Evolutionary conservation across 2,113 vertebrate species (phyloP).

Genomic region (Orientallactaga bullata): DNA sequence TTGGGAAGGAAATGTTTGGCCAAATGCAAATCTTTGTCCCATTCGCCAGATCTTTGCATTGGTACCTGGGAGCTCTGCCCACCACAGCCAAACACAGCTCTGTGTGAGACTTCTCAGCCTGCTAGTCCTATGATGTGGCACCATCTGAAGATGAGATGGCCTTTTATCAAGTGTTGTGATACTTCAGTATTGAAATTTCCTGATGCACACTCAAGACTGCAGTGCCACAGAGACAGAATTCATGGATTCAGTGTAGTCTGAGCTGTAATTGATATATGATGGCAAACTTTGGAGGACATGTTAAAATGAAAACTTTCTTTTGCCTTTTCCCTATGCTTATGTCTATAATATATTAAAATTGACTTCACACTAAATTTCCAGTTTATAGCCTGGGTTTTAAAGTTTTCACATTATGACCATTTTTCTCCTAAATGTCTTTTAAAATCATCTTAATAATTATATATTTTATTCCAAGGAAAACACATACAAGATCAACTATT

Average conservation of each 20-base stretch:
- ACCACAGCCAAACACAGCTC: not conserved
- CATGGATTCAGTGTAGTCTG: not conserved
- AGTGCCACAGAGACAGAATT: not conserved
- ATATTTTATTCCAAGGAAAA: not conserved
- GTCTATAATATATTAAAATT: conserved; percentile 19
- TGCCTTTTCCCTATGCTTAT: not conserved
- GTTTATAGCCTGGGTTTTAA: not conserved
- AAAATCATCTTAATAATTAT: conserved; percentile 49
- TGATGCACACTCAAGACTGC: not conserved
- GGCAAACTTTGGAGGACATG: not conserved
- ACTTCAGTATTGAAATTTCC: not conserved
- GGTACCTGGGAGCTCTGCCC: not conserved
- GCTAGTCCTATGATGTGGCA: accelerated
- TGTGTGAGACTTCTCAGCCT: accelerated
- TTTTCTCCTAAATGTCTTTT: conserved; percentile 46
- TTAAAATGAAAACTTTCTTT: conserved; percentile 47
- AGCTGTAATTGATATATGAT: not conserved
- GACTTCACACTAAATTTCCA: not conserved
- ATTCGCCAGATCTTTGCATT: not conserved
- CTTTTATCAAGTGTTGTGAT: not conserved
- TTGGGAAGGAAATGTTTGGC: not conserved
- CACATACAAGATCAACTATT: conserved; percentile 5
- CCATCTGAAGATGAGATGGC: not conserved
- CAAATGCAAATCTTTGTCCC: not conserved
- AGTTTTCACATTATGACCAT: not conserved